Evolutionary conservation across 2,113 vertebrate genomes (phyloP).

Genomic region (Neopipo cinnamomea): DNA sequence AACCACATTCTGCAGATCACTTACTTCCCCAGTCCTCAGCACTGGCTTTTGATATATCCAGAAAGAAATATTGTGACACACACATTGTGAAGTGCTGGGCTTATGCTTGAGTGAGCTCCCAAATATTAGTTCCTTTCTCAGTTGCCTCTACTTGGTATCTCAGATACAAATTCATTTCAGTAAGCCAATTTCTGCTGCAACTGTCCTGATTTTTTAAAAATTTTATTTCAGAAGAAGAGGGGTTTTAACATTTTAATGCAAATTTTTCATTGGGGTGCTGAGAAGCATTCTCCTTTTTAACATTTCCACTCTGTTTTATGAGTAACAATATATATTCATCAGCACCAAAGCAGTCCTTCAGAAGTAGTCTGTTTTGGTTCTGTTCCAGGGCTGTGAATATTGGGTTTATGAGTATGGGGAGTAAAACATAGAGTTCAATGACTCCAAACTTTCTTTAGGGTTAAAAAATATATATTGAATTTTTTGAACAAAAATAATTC

Average conservation of each 20-base stretch:
- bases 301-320: not conserved
- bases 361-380: not conserved
- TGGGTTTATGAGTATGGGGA: not conserved
- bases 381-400: not conserved
- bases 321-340: not conserved
- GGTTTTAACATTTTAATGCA: not conserved
- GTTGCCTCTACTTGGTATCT: not conserved
- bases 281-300: not conserved
- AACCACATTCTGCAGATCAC: not conserved
- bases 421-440: not conserved
- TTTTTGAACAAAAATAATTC: not conserved
- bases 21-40: not conserved
- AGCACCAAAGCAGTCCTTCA: not conserved
- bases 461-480: not conserved
- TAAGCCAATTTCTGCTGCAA: not conserved
- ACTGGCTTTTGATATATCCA: not conserved
- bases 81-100: not conserved
- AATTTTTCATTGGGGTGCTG: not conserved
- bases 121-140: not conserved
- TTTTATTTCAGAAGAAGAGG: not conserved
- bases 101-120: not conserved
- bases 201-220: not conserved
- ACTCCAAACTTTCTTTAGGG: not conserved
- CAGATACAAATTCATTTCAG: not conserved
- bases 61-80: not conserved